These are phyloP conservation scores for Xiphydria camelus DNA, from an alignment of 2,888 invertebrate species.

Conservation along the genomic window DNA sequence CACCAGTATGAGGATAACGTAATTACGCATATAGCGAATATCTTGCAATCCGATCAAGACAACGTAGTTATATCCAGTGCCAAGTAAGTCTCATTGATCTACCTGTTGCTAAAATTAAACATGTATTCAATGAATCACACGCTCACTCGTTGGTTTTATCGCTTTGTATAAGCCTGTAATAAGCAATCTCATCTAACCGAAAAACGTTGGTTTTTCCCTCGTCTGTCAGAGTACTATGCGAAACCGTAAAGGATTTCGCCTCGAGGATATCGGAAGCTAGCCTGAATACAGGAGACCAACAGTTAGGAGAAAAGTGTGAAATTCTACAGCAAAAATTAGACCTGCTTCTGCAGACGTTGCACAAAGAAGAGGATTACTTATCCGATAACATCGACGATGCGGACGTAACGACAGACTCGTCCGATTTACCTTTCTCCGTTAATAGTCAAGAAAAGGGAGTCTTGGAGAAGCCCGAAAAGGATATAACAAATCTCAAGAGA, in stretches of 20 bases:
- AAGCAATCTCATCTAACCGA: too few relatives aligned
- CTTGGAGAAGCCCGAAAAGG: constrained; percentile 62
- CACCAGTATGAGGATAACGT: constrained; percentile 76
- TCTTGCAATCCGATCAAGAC: constrained; percentile 81
- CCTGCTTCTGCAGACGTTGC: constrained; percentile 71
- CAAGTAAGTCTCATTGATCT: constrained; percentile 63
- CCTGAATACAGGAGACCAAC: constrained; percentile 64
- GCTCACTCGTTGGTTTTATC: too few relatives aligned
- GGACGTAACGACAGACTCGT: constrained; percentile 27
- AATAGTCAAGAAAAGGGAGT: constrained; percentile 55
- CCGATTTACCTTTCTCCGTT: constrained; percentile 22
- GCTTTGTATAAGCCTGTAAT: too few relatives aligned
- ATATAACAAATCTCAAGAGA: constrained; percentile 59
- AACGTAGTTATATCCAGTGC: constrained; percentile 73
- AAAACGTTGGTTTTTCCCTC: constrained; percentile 14
- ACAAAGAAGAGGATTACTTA: constrained; percentile 65
- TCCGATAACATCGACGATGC: constrained; percentile 44
- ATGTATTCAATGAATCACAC: too few relatives aligned
- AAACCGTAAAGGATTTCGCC: constrained; percentile 78
- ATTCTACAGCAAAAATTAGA: constrained; percentile 77
- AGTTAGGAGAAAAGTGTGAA: constrained; percentile 70
- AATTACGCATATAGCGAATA: constrained; percentile 80
- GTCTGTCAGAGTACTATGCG: constrained; percentile 66
- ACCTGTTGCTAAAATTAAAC: too few relatives aligned
- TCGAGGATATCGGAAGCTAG: constrained; percentile 65